A percentile compares a stretch with the other conserved stretches of the same genome.
Evolutionary conservation across 2,113 vertebrate species (phyloP).

Genomic region (Meleagris gallopavo): DNA sequence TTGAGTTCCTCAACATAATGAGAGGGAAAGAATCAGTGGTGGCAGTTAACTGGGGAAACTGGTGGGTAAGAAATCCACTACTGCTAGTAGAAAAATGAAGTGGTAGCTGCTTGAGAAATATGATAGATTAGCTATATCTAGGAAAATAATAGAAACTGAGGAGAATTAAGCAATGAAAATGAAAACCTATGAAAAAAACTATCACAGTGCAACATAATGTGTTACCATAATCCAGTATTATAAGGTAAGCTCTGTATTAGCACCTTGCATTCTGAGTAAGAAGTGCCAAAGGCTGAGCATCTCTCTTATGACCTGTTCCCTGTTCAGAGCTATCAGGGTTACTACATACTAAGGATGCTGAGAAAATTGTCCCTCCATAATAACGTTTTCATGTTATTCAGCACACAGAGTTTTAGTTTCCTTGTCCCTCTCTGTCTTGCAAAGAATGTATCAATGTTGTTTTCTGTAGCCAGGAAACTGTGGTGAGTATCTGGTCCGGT

Average conservation of each 20-base stretch:
- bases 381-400: fast-evolving
- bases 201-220: not conserved
- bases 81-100: not conserved
- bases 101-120: not conserved
- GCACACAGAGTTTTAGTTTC: not conserved
- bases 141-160: not conserved
- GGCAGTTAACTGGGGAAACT: not conserved
- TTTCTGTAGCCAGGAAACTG: not conserved
- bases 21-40: not conserved
- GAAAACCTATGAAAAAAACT: not conserved
- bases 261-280: conserved; percentile 41
- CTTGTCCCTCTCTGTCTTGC: not conserved
- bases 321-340: conserved; percentile 8
- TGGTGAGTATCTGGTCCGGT: not conserved
- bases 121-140: not conserved
- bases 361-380: not conserved
- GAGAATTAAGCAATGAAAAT: not conserved
- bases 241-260: conserved; percentile 10
- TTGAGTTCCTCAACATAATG: not conserved
- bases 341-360: not conserved
- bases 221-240: conserved; percentile 32
- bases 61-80: not conserved
- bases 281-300: conserved; percentile 42
- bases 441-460: not conserved
- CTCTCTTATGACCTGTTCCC: conserved; percentile 24